A percentile compares a stretch with the other conserved stretches of the same genome.
phyloP scores from a whole-genome alignment of 2,797 vertebrate genomes.

The Podargus strigoides region DNA sequence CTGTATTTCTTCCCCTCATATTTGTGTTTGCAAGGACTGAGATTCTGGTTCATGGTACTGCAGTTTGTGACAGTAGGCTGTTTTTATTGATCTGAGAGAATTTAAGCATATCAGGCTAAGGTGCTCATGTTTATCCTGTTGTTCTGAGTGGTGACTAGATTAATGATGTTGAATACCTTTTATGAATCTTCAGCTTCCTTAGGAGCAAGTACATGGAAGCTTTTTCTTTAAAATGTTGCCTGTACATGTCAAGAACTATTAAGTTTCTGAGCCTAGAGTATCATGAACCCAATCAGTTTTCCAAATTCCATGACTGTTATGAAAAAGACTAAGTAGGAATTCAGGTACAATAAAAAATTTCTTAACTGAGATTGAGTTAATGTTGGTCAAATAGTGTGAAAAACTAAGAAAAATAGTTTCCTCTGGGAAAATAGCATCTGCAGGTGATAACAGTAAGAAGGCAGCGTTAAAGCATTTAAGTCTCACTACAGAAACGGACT shows the following conservation, averaged over 20 bases:
- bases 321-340: background rate
- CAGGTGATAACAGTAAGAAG: background rate
- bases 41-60: background rate
- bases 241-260: background rate
- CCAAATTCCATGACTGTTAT: background rate
- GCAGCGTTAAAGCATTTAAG: background rate
- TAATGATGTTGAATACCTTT: background rate
- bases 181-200: background rate
- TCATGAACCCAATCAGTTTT: background rate
- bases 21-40: background rate
- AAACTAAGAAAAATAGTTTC: background rate
- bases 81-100: background rate
- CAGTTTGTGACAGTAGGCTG: background rate
- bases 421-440: background rate
- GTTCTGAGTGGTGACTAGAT: background rate
- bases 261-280: background rate
- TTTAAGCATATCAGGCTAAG: background rate
- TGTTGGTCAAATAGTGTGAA: background rate
- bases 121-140: background rate
- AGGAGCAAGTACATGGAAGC: background rate
- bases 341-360: background rate
- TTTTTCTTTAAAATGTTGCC: background rate
- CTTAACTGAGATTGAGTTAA: background rate
- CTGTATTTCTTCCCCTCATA: accelerated
- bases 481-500: background rate